These are phyloP conservation scores for Leptobrachium ailaonicum DNA, from an alignment of 2,113 vertebrate genomes.

Conservation along the genomic window DNA sequence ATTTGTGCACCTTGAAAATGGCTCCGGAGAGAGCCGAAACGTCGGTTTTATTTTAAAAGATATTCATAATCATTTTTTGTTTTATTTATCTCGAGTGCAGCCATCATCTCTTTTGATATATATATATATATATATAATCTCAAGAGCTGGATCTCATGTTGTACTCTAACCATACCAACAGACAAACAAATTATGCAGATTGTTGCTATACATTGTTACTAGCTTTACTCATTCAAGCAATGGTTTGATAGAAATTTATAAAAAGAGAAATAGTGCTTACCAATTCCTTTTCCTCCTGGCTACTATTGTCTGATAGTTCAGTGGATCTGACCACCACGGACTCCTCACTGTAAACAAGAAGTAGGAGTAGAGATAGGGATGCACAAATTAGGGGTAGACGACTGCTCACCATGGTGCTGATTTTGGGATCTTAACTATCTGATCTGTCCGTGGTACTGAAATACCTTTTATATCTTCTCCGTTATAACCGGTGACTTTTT, in stretches of 20 bases:
- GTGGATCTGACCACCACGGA: slow-evolving; percentile 52
- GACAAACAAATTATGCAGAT: too few relatives aligned
- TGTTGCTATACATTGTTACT: too few relatives aligned
- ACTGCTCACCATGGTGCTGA: slow-evolving; percentile 55
- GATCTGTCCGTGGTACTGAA: slow-evolving; percentile 23
- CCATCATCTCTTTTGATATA: too few relatives aligned
- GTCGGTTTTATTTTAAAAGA: neutral
- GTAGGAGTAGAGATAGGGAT: slow-evolving; percentile 52
- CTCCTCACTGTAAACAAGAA: slow-evolving; percentile 54
- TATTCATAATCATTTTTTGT: neutral
- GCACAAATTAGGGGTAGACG: slow-evolving; percentile 54
- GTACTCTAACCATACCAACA: too few relatives aligned
- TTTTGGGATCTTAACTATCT: neutral
- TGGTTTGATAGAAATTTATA: too few relatives aligned
- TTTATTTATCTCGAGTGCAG: too few relatives aligned
- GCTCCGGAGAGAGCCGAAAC: too few relatives aligned
- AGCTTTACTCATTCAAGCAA: too few relatives aligned
- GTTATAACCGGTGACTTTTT: neutral
- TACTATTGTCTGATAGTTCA: slow-evolving; percentile 54
- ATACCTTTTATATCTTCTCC: slow-evolving; percentile 18
- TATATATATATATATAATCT: too few relatives aligned
- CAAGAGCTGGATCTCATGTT: neutral
- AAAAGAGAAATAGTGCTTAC: slow-evolving; percentile 43
- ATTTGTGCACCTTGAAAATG: too few relatives aligned
- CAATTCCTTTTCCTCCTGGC: slow-evolving; percentile 62